A percentile compares a stretch with the other conserved stretches of the same genome.
Conservation (phyloP, 2,113 vertebrate genomes). For the Plecturocebus donacophilus region DNA sequence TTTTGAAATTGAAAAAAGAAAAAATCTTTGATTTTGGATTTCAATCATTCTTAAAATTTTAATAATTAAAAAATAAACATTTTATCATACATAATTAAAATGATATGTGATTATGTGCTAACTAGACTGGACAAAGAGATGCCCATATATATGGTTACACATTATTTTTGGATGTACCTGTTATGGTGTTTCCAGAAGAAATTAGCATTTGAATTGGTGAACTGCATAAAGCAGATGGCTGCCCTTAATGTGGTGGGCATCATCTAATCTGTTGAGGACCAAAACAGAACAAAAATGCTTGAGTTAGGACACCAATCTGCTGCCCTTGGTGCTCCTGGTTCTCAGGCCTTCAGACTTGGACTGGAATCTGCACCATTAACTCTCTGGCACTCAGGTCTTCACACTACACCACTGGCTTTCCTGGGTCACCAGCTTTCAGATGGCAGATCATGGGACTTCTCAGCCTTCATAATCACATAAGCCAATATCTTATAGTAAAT, state of each 20-base stretch:
- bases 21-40: background rate
- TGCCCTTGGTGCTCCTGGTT: background rate
- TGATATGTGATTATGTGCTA: background rate
- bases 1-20: background rate
- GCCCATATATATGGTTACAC: background rate
- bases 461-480: background rate
- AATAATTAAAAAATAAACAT: background rate
- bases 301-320: background rate
- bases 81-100: slow-evolving; percentile 37
- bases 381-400: background rate
- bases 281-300: background rate
- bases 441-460: background rate
- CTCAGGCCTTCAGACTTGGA: background rate
- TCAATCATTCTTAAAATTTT: background rate
- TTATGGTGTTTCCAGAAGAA: background rate
- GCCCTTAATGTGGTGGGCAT: background rate
- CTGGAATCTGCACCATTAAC: background rate
- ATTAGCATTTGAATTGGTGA: background rate
- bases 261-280: background rate
- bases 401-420: background rate
- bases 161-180: background rate
- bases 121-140: background rate
- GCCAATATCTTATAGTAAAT: background rate
- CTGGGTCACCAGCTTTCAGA: background rate
- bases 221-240: background rate